phyloP scores from a whole-genome alignment of 2,113 vertebrate genomes.

The Etheostoma cragini region DNA sequence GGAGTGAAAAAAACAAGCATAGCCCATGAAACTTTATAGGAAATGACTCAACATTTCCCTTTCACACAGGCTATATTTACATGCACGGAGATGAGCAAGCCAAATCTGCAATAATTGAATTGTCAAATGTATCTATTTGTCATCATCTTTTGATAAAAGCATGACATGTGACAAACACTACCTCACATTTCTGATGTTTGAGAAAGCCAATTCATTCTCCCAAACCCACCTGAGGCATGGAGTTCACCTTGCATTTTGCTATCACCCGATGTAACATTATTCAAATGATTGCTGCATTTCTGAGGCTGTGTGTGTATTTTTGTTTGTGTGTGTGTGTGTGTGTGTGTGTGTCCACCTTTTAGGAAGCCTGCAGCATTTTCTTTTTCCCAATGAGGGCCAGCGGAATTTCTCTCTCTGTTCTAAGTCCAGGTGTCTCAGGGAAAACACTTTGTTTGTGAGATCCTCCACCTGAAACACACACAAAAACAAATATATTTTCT shows the following conservation, averaged over 20 bases:
- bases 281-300: not conserved
- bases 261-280: not conserved
- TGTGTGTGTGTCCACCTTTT: constrained; percentile 60
- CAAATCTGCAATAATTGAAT: not conserved
- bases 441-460: constrained; percentile 67
- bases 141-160: not conserved
- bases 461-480: constrained; percentile 68
- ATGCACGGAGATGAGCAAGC: constrained; percentile 20
- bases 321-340: not conserved
- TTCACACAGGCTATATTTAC: constrained; percentile 28
- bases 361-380: constrained; percentile 40
- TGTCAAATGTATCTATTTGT: not conserved
- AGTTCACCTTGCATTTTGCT: not conserved
- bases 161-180: not conserved
- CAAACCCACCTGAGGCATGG: not conserved
- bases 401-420: constrained; percentile 76
- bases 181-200: not conserved
- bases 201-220: not conserved
- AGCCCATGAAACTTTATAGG: constrained; percentile 27
- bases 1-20: constrained; percentile 42
- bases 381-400: constrained; percentile 67
- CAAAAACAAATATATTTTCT: not conserved
- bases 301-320: not conserved
- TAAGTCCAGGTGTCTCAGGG: constrained; percentile 68
- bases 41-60: constrained; percentile 27